phyloP scores from a whole-genome alignment of 2,113 vertebrate species.

The Hydropotes inermis region DNA sequence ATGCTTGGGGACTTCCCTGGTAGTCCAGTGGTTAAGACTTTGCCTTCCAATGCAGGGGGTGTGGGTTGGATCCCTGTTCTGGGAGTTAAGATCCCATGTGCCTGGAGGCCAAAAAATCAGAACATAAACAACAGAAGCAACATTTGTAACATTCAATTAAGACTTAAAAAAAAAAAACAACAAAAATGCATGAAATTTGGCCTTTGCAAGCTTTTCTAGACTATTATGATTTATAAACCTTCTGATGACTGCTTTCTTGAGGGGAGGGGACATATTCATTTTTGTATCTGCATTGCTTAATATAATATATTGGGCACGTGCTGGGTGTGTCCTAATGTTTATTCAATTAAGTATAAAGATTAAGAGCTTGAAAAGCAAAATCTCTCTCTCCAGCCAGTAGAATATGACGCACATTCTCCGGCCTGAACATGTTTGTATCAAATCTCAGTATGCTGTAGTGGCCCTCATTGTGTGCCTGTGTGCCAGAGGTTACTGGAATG shows the following conservation, averaged over 20 bases:
- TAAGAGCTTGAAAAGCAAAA: not conserved
- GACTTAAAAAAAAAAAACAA: not conserved
- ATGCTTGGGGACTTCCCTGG: not conserved
- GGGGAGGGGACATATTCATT: not conserved
- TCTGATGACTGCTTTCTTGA: constrained; percentile 1
- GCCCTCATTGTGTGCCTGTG: not conserved
- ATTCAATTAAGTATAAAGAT: constrained; percentile 32
- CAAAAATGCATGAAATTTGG: not conserved
- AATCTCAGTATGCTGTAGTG: not conserved
- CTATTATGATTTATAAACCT: not conserved
- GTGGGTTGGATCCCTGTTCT: not conserved
- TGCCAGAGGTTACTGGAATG: not conserved
- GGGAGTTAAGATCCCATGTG: not conserved
- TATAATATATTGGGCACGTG: not conserved
- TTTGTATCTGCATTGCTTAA: not conserved
- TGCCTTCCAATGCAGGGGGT: not conserved
- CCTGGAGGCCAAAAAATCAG: not conserved
- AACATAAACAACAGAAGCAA: not conserved
- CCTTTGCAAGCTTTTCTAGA: not conserved
- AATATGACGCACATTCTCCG: not conserved
- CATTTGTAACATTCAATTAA: not conserved
- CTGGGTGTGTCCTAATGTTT: not conserved
- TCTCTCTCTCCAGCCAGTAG: not conserved
- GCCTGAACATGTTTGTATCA: not conserved
- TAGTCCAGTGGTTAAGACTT: not conserved